Evolutionary conservation across 2,888 invertebrate species (phyloP).

Genomic region (Argyresthia goedartella): DNA sequence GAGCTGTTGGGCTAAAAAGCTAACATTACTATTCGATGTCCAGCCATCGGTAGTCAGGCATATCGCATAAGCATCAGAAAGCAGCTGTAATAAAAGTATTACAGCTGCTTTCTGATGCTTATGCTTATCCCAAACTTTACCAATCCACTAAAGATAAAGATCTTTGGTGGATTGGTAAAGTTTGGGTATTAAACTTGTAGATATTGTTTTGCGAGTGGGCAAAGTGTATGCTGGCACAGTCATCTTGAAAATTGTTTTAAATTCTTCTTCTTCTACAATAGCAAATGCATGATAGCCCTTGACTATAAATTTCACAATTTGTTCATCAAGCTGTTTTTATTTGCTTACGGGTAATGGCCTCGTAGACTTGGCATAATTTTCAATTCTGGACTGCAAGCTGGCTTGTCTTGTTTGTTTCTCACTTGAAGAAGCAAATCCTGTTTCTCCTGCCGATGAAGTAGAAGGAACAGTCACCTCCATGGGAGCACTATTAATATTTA

Average conservation of each 20-base stretch:
- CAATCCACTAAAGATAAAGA: too few species aligned
- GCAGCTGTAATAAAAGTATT: not conserved
- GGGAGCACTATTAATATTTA: too few species aligned
- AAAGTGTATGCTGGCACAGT: not conserved
- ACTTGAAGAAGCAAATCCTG: too few species aligned
- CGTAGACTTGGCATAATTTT: constrained; percentile 3
- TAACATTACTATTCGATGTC: constrained; percentile 1
- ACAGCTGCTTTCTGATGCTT: too few species aligned
- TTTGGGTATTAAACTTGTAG: constrained; percentile 1
- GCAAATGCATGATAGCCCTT: constrained; percentile 9
- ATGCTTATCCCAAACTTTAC: too few species aligned
- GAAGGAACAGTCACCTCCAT: too few species aligned
- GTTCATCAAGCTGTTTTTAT: constrained; percentile 8
- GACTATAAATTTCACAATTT: constrained; percentile 9
- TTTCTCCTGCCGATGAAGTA: too few species aligned
- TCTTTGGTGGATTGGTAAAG: constrained; percentile 1
- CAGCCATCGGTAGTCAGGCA: constrained; percentile 4
- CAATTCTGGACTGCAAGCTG: constrained; percentile 5
- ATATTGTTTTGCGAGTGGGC: constrained; percentile 3
- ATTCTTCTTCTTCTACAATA: constrained; percentile 10
- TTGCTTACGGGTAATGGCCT: constrained; percentile 8
- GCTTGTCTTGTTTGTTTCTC: not conserved
- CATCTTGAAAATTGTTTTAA: constrained; percentile 4
- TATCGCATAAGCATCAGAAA: constrained; percentile 2
- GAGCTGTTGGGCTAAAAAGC: constrained; percentile 5